These are phyloP conservation scores for Raja brachyura DNA, from an alignment of 2,113 vertebrate species.

Conservation along the genomic window DNA sequence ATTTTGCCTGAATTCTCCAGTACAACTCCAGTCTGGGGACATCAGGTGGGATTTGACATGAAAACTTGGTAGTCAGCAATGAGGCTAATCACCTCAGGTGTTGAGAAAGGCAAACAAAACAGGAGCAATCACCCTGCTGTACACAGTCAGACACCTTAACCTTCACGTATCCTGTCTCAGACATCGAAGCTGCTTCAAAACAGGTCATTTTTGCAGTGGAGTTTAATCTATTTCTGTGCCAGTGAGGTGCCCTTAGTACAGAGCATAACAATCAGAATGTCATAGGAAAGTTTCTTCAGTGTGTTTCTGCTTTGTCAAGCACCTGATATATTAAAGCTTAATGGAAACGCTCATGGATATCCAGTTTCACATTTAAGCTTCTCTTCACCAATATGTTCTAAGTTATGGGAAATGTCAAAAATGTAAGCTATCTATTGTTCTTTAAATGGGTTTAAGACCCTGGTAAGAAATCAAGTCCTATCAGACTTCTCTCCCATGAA, in stretches of 20 bases:
- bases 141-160: too few relatives aligned
- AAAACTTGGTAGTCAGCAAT: too few relatives aligned
- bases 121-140: too few relatives aligned
- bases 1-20: too few relatives aligned
- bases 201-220: neutral
- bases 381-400: neutral
- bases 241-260: neutral
- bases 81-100: too few relatives aligned
- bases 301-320: neutral
- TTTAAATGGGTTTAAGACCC: neutral
- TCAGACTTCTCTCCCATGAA: neutral
- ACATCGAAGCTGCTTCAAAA: neutral
- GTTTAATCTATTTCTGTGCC: neutral
- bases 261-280: neutral
- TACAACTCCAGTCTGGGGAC: too few relatives aligned
- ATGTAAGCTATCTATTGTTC: neutral
- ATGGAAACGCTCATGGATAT: neutral
- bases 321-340: neutral
- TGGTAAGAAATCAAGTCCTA: neutral
- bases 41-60: too few relatives aligned
- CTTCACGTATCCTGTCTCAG: too few relatives aligned
- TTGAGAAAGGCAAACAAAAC: too few relatives aligned
- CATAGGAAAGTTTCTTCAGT: neutral
- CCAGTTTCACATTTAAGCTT: slow-evolving; percentile 1
- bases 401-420: neutral